Conservation (phyloP, 2,888 invertebrate species). For the Anticlea derivata region DNA sequence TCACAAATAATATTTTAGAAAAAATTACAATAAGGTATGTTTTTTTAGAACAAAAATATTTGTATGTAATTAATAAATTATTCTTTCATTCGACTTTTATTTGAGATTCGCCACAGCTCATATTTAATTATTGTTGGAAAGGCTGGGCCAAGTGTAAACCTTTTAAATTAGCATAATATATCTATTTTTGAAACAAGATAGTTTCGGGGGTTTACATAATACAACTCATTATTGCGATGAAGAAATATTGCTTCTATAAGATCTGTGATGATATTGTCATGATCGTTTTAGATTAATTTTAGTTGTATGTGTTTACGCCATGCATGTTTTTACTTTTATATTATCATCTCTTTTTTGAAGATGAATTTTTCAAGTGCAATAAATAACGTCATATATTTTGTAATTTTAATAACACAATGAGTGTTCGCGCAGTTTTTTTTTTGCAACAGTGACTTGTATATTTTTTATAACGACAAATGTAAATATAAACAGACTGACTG, state of each 20-base stretch:
- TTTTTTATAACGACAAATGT: neutral
- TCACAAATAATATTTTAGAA: neutral
- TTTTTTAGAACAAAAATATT: neutral
- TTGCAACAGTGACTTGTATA: conserved; percentile 1
- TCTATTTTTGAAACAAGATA: conserved; percentile 1
- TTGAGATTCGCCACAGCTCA: neutral
- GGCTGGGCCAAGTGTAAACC: conserved; percentile 72
- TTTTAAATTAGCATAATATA: conserved; percentile 23
- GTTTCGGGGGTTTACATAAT: neutral
- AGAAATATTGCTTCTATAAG: conserved; percentile 29
- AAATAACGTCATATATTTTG: conserved; percentile 1
- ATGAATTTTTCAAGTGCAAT: conserved; percentile 28
- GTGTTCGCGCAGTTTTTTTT: neutral
- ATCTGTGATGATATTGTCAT: conserved; percentile 46
- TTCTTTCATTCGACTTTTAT: neutral
- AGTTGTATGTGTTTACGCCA: too few relatives aligned
- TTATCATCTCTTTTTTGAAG: conserved; percentile 9
- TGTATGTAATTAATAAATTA: too few relatives aligned
- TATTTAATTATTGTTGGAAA: conserved; percentile 35
- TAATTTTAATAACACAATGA: too few relatives aligned
- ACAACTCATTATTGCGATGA: neutral
- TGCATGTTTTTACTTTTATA: too few relatives aligned
- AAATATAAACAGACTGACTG: conserved; percentile 22
- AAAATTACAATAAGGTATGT: neutral
- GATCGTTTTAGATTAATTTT: conserved; percentile 6